Conservation (phyloP, 2,888 invertebrate genomes). For the Tricholauxania praeusta region DNA sequence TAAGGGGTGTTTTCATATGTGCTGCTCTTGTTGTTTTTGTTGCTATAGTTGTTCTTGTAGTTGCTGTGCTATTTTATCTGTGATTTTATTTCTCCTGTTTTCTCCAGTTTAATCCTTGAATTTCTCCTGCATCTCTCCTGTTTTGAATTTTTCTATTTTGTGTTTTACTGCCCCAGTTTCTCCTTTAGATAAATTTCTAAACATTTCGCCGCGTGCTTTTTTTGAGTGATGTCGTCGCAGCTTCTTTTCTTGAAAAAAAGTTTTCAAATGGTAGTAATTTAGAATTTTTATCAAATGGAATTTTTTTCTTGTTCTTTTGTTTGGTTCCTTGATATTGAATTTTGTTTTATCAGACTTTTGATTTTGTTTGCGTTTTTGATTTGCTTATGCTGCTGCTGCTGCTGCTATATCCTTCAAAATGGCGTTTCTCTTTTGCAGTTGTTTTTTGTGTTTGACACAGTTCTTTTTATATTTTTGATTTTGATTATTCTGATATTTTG, state of each 20-base stretch:
- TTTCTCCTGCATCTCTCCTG: constrained; percentile 29
- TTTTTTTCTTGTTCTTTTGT: constrained; percentile 54
- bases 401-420: constrained; percentile 38
- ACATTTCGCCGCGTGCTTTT: constrained; percentile 27
- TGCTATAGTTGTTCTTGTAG: constrained; percentile 11
- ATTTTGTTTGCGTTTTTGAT: constrained; percentile 20
- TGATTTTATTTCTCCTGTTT: constrained; percentile 49
- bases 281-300: constrained; percentile 48
- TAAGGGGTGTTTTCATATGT: constrained; percentile 22
- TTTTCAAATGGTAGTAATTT: constrained; percentile 43
- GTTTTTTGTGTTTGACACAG: constrained; percentile 36
- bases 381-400: constrained; percentile 20
- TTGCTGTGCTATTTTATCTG: constrained; percentile 2
- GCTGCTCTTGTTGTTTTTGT: neutral
- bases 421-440: constrained; percentile 44
- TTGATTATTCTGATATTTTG: constrained; percentile 7
- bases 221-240: constrained; percentile 28
- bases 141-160: constrained; percentile 24
- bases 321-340: constrained; percentile 35
- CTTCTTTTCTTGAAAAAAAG: constrained; percentile 38
- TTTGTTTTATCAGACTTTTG: constrained; percentile 10
- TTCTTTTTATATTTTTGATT: constrained; percentile 20
- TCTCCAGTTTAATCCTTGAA: constrained; percentile 41
- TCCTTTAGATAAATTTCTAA: constrained; percentile 22
- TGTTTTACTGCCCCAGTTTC: constrained; percentile 41